Conservation (phyloP, 1,140 invertebrate genomes). For the Sitophilus oryzae region DNA sequence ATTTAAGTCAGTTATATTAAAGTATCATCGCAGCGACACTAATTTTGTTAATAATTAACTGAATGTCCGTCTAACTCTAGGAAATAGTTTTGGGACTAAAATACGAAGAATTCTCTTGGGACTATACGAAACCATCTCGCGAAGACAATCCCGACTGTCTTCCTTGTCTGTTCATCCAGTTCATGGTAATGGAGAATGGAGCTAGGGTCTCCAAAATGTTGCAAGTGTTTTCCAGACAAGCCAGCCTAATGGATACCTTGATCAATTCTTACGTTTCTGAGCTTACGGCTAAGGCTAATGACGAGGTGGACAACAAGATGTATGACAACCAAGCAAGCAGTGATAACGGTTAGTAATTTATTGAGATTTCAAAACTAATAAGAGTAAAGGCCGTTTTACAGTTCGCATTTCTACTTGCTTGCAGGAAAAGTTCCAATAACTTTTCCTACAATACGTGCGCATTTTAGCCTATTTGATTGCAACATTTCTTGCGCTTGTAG, state of each 20-base stretch:
- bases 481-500: too few relatives aligned
- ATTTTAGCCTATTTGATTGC: too few relatives aligned
- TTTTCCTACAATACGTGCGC: too few relatives aligned
- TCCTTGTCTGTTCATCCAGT: conserved; percentile 84
- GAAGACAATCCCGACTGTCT: conserved; percentile 80
- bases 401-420: too few relatives aligned
- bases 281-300: conserved; percentile 46
- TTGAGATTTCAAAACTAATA: too few relatives aligned
- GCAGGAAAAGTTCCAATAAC: too few relatives aligned
- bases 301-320: conserved; percentile 41
- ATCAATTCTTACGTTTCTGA: conserved; percentile 81
- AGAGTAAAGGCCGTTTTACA: too few relatives aligned
- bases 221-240: conserved; percentile 84
- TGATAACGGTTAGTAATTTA: conserved; percentile 36
- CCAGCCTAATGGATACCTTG: conserved; percentile 85
- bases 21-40: too few relatives aligned
- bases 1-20: too few relatives aligned
- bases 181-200: conserved; percentile 79
- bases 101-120: conserved; percentile 85
- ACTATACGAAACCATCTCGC: conserved; percentile 77
- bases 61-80: conserved; percentile 53
- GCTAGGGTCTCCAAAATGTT: conserved; percentile 77
- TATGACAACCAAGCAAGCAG: conserved; percentile 33
- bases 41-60: too few relatives aligned
- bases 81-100: conserved; percentile 75